Conservation (phyloP, 2,888 invertebrate genomes). For the Dicyrtomina minuta region DNA sequence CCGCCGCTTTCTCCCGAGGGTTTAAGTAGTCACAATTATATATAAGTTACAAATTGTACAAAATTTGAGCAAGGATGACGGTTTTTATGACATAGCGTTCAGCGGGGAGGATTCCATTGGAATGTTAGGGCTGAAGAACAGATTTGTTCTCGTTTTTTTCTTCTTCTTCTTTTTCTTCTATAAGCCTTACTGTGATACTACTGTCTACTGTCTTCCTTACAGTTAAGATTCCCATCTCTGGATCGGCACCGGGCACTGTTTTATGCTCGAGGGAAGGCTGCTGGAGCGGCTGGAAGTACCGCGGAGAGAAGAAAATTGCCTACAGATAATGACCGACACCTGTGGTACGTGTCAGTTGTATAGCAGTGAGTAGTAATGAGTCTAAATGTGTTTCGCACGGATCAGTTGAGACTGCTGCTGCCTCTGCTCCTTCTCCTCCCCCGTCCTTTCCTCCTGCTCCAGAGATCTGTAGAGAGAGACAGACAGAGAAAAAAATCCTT, state of each 20-base stretch:
- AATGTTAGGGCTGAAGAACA: too few relatives aligned
- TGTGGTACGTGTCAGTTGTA: slow-evolving; percentile 29
- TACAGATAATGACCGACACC: slow-evolving; percentile 29
- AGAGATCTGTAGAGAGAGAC: too few relatives aligned
- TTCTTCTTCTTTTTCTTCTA: neutral
- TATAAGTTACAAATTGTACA: neutral
- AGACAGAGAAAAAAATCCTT: too few relatives aligned
- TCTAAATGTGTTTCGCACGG: neutral
- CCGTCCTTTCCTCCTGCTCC: too few relatives aligned
- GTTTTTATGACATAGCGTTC: neutral
- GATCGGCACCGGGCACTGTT: too few relatives aligned
- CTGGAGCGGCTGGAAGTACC: neutral
- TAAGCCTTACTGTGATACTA: neutral
- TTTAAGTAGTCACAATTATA: too few relatives aligned
- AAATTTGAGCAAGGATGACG: too few relatives aligned
- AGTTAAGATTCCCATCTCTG: too few relatives aligned
- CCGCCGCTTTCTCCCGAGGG: too few relatives aligned
- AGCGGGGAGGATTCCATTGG: too few relatives aligned
- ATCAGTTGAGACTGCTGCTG: too few relatives aligned
- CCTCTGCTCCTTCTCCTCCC: too few relatives aligned
- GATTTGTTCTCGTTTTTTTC: neutral
- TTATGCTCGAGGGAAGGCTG: slow-evolving; percentile 3
- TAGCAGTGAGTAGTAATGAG: neutral
- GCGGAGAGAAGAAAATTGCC: slow-evolving; percentile 3
- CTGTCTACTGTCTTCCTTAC: neutral